Base-by-base conservation (phyloP, 2,113 vertebrate genomes). In the Hypocryptadius cinnamomeus region DNA sequence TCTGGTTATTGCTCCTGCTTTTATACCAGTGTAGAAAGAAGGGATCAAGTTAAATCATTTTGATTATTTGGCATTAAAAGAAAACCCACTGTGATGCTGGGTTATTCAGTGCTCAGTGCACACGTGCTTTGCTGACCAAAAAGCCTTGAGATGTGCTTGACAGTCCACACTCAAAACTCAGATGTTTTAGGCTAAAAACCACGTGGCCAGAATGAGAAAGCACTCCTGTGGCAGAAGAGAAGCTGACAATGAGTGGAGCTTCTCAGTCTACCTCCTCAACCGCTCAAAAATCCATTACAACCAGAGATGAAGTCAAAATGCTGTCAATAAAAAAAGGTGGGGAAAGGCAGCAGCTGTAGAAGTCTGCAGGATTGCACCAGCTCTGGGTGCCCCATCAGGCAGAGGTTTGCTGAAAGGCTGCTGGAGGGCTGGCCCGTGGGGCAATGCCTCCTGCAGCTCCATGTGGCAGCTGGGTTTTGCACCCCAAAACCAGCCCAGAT, bases 51-150 rank as follows among this genome's bases (percentile, higher is more conserved):
- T 45, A 35, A 66, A 79, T 24, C 2, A 33, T 68, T 95, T 37
- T 79, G 61, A 47, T 39, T 12, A 17, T 18, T 5, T 74, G n/a
- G 45, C 70, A 65, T 69, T n/a, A 69, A 44, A 76, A 60, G 33
- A 47, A 91, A 87, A 30, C 17, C 31, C 14, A 1, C 3, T 3
- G 16, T 18, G 39, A 51, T 5, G 10, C 33, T 33, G 61, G 44
- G 44, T 24, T 24, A 20, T 50, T 54, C 0, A 0, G 16, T 24
- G 23, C 54, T 60, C 16, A 2, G 8, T 6, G 11, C 56, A 37
- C 59, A 37, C 0, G 1, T 1, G 5, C 18, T 80, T 77, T 47
- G 51, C 51, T 3, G 4, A 53, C n/a, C 6, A 1, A 71, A 80
- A 92, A 68, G 17, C 50, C 44, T 64, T 44, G 40, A 9, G 4